A percentile compares a stretch with the other conserved stretches of the same genome.
Conservation (phyloP, 1,140 invertebrate genomes). For the Babylonia areolata region DNA sequence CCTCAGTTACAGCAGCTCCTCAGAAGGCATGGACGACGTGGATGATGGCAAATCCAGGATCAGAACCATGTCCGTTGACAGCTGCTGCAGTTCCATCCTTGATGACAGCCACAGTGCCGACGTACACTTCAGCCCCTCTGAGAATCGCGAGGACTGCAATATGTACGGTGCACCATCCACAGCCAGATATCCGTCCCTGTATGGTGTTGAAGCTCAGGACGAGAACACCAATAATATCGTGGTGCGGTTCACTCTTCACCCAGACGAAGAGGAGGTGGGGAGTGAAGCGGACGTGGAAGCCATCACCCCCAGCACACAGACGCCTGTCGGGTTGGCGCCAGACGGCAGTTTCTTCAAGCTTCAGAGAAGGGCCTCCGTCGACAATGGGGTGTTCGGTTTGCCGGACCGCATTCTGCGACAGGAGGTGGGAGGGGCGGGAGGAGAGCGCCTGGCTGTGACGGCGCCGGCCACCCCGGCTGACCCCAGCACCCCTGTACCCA, state of each 20-base stretch:
- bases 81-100: too few species aligned
- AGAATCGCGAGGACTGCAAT: too few species aligned
- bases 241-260: too few species aligned
- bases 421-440: not conserved
- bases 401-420: not conserved
- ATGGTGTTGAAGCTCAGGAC: too few species aligned
- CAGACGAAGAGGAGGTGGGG: too few species aligned
- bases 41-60: not conserved
- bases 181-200: too few species aligned
- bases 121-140: too few species aligned
- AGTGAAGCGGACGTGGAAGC: not conserved
- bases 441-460: not conserved
- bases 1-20: not conserved
- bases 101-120: too few species aligned
- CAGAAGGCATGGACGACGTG: not conserved
- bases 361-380: not conserved
- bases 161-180: too few species aligned
- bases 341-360: conserved; percentile 1
- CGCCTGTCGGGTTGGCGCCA: not conserved
- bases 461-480: not conserved
- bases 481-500: not conserved
- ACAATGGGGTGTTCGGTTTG: conserved; percentile 5
- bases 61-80: conserved; percentile 21
- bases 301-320: not conserved
- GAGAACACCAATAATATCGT: too few species aligned